These are phyloP conservation scores for Clepsis dumicolana DNA, from an alignment of 2,888 invertebrate genomes.

Conservation along the genomic window DNA sequence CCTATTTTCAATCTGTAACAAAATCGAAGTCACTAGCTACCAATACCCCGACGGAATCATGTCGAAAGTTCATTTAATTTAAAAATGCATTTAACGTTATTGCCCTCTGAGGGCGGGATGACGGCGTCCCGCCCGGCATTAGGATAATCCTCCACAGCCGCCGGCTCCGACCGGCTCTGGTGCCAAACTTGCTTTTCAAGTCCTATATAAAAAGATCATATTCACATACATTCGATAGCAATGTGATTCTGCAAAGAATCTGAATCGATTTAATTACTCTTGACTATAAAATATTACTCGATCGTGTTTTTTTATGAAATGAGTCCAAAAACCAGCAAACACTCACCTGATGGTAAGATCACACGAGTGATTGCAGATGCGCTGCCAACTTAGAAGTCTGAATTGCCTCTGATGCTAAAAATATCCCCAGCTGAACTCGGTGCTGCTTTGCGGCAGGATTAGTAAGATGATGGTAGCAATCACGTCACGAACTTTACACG, in stretches of 20 bases:
- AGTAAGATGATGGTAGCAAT: not conserved
- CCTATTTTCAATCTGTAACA: slow-evolving; percentile 27
- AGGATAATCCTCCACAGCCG: slow-evolving; percentile 46
- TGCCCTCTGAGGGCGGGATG: slow-evolving; percentile 32
- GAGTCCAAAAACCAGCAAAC: no score
- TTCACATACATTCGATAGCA: slow-evolving; percentile 1
- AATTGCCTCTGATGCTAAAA: no score
- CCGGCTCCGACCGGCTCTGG: slow-evolving; percentile 5
- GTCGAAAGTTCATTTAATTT: slow-evolving; percentile 38
- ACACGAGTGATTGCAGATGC: no score
- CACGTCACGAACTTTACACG: not conserved
- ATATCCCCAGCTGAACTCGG: no score
- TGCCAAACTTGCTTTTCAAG: slow-evolving; percentile 6
- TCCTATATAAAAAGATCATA: not conserved
- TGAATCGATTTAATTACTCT: not conserved
- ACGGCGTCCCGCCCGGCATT: slow-evolving; percentile 34
- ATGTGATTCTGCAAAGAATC: not conserved
- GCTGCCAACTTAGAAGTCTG: no score
- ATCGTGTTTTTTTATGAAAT: no score
- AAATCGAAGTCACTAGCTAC: slow-evolving; percentile 11
- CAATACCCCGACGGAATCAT: slow-evolving; percentile 13
- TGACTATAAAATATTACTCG: not conserved
- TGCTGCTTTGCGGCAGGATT: no score
- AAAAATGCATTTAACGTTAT: slow-evolving; percentile 44
- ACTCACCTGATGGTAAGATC: no score